Percentiles rank a stretch among this genome's conserved stretches.
phyloP scores from a whole-genome alignment of 2,113 vertebrate species.

The Plestiodon gilberti region DNA sequence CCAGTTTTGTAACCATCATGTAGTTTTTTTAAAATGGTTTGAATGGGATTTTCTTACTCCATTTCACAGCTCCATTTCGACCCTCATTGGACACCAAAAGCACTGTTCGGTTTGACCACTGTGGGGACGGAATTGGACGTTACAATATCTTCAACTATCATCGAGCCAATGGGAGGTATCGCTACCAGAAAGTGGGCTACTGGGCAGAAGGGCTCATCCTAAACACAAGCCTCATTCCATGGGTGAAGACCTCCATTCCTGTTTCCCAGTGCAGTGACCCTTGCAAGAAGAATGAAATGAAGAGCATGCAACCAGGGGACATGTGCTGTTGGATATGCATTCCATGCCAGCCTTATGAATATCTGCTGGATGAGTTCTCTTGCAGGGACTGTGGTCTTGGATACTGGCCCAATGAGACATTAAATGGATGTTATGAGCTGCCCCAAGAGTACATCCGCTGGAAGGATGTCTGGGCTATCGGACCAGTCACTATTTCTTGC shows the following conservation, averaged over 20 bases:
- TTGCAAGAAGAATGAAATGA: conserved; percentile 94
- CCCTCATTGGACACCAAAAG: conserved; percentile 84
- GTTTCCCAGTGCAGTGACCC: conserved; percentile 97
- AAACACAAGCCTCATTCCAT: conserved; percentile 86
- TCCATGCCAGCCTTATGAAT: conserved; percentile 94
- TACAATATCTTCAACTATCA: conserved; percentile 98
- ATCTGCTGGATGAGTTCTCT: conserved; percentile 92
- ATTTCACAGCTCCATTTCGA: conserved; percentile 88
- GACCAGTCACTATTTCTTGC: conserved; percentile 93
- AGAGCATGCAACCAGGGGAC: conserved; percentile 97
- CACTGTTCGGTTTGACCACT: conserved; percentile 88
- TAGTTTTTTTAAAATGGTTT: not conserved
- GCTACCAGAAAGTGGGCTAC: conserved; percentile 93
- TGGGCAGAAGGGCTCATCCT: conserved; percentile 93
- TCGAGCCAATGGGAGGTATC: conserved; percentile 80
- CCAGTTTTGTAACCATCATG: not conserved
- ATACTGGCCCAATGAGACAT: conserved; percentile 91
- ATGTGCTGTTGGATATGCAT: conserved; percentile 99
- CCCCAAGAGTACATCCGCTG: conserved; percentile 97
- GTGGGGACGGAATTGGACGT: conserved; percentile 92
- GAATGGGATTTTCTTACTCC: conserved; percentile 33
- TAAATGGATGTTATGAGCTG: conserved; percentile 92
- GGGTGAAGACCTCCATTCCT: conserved; percentile 81
- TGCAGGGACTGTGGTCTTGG: conserved; percentile 93
- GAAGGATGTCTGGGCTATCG: conserved; percentile 95